phyloP scores from a whole-genome alignment of 2,888 invertebrate genomes.

The Drosophila paramelanica region DNA sequence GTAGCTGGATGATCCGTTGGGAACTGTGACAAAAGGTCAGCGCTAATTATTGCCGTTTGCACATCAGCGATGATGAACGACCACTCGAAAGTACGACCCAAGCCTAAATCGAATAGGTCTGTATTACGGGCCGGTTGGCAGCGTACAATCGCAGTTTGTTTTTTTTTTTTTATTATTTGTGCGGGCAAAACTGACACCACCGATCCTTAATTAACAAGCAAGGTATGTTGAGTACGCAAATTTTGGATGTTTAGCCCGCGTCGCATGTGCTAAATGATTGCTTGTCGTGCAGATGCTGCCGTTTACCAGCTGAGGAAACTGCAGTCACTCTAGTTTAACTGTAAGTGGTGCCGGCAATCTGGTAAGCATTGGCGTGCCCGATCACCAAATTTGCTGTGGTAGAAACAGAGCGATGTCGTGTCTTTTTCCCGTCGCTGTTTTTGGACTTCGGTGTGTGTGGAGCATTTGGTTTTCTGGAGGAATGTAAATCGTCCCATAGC shows the following conservation, averaged over 20 bases:
- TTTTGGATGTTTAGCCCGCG: conserved; percentile 8
- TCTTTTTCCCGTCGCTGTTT: not conserved
- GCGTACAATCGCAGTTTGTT: conserved; percentile 39
- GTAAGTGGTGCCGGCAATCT: not conserved
- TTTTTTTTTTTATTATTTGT: not conserved
- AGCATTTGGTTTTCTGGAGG: not conserved
- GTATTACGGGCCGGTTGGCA: conserved; percentile 29
- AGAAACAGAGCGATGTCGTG: conserved; percentile 22
- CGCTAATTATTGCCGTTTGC: not conserved
- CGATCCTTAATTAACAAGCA: not conserved
- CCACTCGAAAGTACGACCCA: conserved; percentile 46
- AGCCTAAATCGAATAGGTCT: no score
- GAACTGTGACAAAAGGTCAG: no score
- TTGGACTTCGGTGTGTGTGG: not conserved
- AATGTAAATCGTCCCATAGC: not conserved
- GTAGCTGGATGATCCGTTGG: no score
- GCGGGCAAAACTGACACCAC: not conserved
- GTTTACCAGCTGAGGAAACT: conserved; percentile 17
- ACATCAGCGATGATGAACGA: not conserved
- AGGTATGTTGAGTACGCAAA: no score
- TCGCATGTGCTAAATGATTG: conserved; percentile 40
- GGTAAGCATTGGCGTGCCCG: conserved; percentile 20
- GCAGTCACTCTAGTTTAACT: no score
- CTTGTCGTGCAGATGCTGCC: conserved; percentile 25
- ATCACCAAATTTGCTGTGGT: conserved; percentile 25